Base-by-base conservation (phyloP, 1,140 invertebrate species). In the Thaumetopoea pityocampa region DNA sequence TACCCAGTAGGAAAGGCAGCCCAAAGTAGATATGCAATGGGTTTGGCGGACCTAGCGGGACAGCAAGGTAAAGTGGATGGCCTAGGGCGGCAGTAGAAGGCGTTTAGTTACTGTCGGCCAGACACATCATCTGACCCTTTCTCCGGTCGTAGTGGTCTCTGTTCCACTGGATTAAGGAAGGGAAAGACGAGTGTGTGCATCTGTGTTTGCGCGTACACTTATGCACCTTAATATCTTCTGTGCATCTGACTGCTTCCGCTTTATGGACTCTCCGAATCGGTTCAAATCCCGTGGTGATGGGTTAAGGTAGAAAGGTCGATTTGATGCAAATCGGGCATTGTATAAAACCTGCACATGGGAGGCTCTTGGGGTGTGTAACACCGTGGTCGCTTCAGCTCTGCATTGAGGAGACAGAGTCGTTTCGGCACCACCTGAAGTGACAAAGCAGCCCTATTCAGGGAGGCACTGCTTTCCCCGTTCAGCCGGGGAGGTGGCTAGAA, bases 371-470 rank as follows among this genome's bases (percentile, higher is more conserved):
- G n/a, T n/a, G n/a, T n/a, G n/a, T n/a, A n/a, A n/a, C n/a, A n/a
- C n/a, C 43, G 30, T 56, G 45, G 43, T 52, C 43, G 52, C 29
- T 56, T 37, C 34, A 12, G 17, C 24, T 43, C 23, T n/a, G n/a
- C n/a, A n/a, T n/a, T n/a, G n/a, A n/a, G n/a, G n/a, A 15, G 15
- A 43, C 40, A 47, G 29, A 9, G 43, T 1, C n/a, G 19, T 27
- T 51, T 51, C 17, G 53, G 54, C 41, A 63, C 45, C 59, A 50
- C 45, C 32, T 14, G 10, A 23, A 6, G 27, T 50, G 48, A 34
- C 49, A 49, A 41, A 56, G 51, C 49, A 55, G 49, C 55, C 34
- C 48, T n/a, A 53, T 48, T 53, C 34, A 55, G 38, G 43, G 44
- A 55, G 26, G 43, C 37, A 54, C 44, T 59, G 50, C 52, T 51